Base-by-base conservation (phyloP, 2,113 vertebrate species). In the Xiphophorus hellerii region DNA sequence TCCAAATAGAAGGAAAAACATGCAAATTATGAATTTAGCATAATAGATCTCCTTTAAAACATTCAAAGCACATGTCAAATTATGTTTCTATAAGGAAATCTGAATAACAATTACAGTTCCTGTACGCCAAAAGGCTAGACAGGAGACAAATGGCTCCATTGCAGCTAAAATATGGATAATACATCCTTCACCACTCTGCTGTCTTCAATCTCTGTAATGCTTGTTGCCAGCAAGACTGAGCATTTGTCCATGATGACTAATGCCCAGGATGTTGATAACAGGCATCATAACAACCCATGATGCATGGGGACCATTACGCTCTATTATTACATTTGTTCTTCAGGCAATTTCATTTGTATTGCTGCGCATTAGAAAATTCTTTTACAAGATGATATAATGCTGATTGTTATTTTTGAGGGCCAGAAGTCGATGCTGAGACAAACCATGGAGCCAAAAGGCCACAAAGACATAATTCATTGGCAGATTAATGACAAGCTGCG, bases 211-310 rank as follows among this genome's bases (percentile, higher is more conserved):
- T 85, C 72, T 78, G 33, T 74, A 74, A 84, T 80, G 63, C 77
- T 69, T 83, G 71, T 51, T 84, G 74, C 81, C 74, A 87, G 82
- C 62, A 76, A 73, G 64, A 71, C 39, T 66, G 76, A 87, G 69
- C 73, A 79, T 89, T 89, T 84, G 79, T 84, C 86, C 73, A 9
- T 69, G 69, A 84, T 88, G 90, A 90, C 77, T 82, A 89, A 90
- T 88, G 83, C 76, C 85, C 33, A n/a, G 58, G 66, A 79, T 37
- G 78, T 62, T 73, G 87, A 86, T 81, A 86, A 77, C 87, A 78
- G 76, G 66, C 79, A 84, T 81, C 80, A 73, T 74, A 89, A 85
- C 62, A 80, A 82, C 27, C 42, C 0, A 17, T 85, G 86, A 90
- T 86, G 76, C 86, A 84, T 90, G 78, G 48, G 69, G 64, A 74